Percentiles rank a stretch among this genome's conserved stretches.
Conservation (phyloP, 1,140 invertebrate genomes). For the Ganaspis sp. region DNA sequence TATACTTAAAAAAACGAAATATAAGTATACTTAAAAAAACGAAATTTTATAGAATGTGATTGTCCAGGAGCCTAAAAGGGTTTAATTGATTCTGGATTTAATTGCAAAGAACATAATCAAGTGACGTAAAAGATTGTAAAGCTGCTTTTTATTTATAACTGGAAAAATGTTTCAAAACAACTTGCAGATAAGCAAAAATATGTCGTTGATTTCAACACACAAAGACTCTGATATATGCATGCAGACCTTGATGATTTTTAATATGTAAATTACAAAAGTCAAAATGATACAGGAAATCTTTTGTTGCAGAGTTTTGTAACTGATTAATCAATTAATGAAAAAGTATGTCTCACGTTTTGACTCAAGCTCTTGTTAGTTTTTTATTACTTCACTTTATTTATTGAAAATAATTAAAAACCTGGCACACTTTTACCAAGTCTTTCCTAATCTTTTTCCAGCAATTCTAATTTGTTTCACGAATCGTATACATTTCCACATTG, state of each 20-base stretch:
- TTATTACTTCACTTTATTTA: not conserved
- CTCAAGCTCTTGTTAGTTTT: not conserved
- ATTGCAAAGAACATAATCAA: not conserved
- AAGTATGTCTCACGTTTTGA: not conserved
- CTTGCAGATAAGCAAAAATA: slow-evolving; percentile 7
- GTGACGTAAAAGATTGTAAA: not conserved
- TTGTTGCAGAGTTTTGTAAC: not conserved
- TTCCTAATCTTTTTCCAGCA: not conserved
- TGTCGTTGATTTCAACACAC: slow-evolving; percentile 3
- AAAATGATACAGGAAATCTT: not conserved
- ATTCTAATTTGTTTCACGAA: slow-evolving; percentile 9
- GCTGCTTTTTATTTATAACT: slow-evolving; percentile 1
- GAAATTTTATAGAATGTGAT: no score
- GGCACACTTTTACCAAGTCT: not conserved
- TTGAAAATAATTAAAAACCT: not conserved
- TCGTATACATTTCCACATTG: not conserved
- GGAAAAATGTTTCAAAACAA: slow-evolving; percentile 11
- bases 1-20: no score
- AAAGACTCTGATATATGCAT: not conserved
- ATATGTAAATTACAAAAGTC: not conserved
- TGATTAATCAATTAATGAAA: not conserved
- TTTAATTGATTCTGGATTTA: not conserved
- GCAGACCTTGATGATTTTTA: slow-evolving; percentile 2
- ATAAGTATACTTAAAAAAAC: no score
- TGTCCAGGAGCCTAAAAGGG: not conserved